Conservation (phyloP, 2,888 invertebrate genomes). For the Iselma pallidipennis region DNA sequence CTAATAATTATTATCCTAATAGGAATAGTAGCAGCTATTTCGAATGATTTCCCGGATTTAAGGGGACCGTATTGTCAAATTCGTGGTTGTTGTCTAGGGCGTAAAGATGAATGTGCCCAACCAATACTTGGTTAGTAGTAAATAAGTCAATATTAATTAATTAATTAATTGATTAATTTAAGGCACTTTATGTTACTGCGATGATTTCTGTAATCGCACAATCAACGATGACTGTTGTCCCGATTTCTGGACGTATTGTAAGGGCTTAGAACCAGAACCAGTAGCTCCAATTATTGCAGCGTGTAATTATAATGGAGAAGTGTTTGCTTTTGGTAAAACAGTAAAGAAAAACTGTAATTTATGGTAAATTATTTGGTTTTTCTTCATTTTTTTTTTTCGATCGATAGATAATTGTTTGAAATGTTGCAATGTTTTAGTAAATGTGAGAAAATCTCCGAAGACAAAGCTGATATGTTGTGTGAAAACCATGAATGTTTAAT, state of each 20-base stretch:
- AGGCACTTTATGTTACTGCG: constrained; percentile 93
- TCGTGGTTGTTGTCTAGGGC: constrained; percentile 70
- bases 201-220: constrained; percentile 84
- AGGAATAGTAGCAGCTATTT: constrained; percentile 14
- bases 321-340: constrained; percentile 57
- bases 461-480: constrained; percentile 63
- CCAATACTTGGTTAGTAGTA: constrained; percentile 68
- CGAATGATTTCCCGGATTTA: constrained; percentile 55
- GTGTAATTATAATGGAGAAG: constrained; percentile 61
- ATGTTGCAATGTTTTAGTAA: constrained; percentile 10
- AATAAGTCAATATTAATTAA: constrained; percentile 1
- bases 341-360: constrained; percentile 71
- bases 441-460: constrained; percentile 19
- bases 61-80: constrained; percentile 63
- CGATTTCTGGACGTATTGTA: constrained; percentile 80
- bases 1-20: constrained; percentile 9
- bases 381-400: not conserved
- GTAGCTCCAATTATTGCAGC: constrained; percentile 42
- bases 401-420: not conserved
- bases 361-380: constrained; percentile 61
- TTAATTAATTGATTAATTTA: too few species aligned
- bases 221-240: constrained; percentile 87
- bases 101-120: constrained; percentile 81
- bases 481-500: constrained; percentile 76
- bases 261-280: constrained; percentile 50